A percentile compares a stretch with the other conserved stretches of the same genome.
phyloP scores from a whole-genome alignment of 2,888 invertebrate genomes.

The Idaea straminata region DNA sequence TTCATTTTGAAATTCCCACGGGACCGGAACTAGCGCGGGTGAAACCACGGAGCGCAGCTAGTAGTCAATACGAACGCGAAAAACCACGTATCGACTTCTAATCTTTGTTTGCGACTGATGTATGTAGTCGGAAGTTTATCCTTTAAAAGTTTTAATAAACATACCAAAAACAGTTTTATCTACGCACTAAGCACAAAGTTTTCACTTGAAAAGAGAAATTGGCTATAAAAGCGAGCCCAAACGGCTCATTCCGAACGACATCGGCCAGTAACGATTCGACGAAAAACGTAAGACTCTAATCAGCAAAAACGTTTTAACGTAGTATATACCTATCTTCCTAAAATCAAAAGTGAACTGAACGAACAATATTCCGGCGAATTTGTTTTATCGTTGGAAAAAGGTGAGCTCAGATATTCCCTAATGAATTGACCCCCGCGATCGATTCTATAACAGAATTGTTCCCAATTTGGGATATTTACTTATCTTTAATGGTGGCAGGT shows the following conservation, averaged over 20 bases:
- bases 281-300: background rate
- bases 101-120: background rate
- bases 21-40: too few species aligned
- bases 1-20: too few species aligned
- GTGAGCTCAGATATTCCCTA: slow-evolving; percentile 36
- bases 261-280: background rate
- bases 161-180: background rate
- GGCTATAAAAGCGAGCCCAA: background rate
- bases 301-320: slow-evolving; percentile 3
- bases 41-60: too few species aligned
- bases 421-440: slow-evolving; percentile 43
- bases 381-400: slow-evolving; percentile 35
- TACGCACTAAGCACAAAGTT: background rate
- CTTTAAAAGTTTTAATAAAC: background rate
- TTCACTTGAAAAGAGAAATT: slow-evolving; percentile 1
- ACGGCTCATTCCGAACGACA: background rate
- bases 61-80: too few species aligned
- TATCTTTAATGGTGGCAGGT: slow-evolving; percentile 22
- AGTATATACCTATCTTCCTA: slow-evolving; percentile 9
- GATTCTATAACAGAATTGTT: slow-evolving; percentile 34
- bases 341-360: slow-evolving; percentile 33
- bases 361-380: slow-evolving; percentile 25
- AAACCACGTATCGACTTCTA: too few species aligned
- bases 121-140: background rate
- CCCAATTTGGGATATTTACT: slow-evolving; percentile 27